These are phyloP conservation scores for Spisula subtruncata DNA, from an alignment of 2,888 invertebrate genomes.

Conservation along the genomic window DNA sequence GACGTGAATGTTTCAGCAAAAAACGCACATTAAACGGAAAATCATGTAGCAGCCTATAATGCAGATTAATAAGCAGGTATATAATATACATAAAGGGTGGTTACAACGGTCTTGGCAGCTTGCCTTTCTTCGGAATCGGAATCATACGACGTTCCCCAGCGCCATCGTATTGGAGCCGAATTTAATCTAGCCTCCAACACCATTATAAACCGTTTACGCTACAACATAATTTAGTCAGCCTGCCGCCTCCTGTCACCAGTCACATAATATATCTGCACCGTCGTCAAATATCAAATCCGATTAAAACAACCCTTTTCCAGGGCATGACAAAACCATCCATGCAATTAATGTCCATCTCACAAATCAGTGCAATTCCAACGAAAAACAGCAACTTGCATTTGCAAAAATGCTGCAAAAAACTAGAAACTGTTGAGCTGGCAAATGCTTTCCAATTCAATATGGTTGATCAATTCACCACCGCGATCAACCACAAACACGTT, in stretches of 20 bases:
- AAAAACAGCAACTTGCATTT: not conserved
- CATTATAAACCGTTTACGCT: slow-evolving; percentile 41
- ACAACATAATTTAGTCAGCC: not conserved
- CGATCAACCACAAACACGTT: not conserved
- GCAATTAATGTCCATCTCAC: slow-evolving; percentile 11
- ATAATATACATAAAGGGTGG: slow-evolving; percentile 30
- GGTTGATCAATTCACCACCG: not conserved
- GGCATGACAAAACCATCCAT: slow-evolving; percentile 1
- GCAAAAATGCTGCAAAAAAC: not conserved
- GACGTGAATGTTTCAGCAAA: slow-evolving; percentile 33
- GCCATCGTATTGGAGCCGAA: slow-evolving; percentile 61
- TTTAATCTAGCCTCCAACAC: slow-evolving; percentile 69
- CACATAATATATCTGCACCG: not conserved
- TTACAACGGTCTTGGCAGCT: slow-evolving; percentile 54
- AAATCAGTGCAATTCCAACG: not conserved
- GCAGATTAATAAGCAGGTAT: slow-evolving; percentile 40
- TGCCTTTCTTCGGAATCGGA: slow-evolving; percentile 66
- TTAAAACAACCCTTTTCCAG: not conserved
- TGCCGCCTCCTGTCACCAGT: not conserved
- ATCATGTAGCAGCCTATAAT: slow-evolving; percentile 29
- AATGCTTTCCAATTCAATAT: slow-evolving; percentile 20
- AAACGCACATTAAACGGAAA: slow-evolving; percentile 32
- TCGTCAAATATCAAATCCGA: slow-evolving; percentile 4
- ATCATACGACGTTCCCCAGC: slow-evolving; percentile 58
- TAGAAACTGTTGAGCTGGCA: slow-evolving; percentile 1